phyloP scores from a whole-genome alignment of 2,797 vertebrate genomes.

The Miichthys miiuy region DNA sequence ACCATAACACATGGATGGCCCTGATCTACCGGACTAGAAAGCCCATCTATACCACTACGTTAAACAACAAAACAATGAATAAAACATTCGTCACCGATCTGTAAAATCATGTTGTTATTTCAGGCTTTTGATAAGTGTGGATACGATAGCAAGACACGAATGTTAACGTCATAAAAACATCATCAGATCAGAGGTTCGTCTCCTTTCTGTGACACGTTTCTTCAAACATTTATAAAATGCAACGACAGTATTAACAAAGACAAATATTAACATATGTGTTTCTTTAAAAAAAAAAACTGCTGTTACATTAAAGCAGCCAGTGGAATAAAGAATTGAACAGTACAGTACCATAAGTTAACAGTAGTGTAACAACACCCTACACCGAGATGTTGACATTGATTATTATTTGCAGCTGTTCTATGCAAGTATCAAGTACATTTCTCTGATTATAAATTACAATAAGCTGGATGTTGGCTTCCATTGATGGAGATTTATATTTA shows the following conservation, averaged over 20 bases:
- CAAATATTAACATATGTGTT: conserved; percentile 26
- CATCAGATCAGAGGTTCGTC: not conserved
- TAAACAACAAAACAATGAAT: conserved; percentile 22
- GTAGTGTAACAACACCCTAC: conserved; percentile 30
- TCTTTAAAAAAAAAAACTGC: conserved; percentile 29
- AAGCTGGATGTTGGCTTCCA: conserved; percentile 46
- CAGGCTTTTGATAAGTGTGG: conserved; percentile 31
- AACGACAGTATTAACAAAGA: conserved; percentile 19
- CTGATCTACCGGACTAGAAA: conserved; percentile 46
- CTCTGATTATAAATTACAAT: conserved; percentile 51
- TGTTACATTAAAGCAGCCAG: conserved; percentile 50
- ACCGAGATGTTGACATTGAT: conserved; percentile 21
- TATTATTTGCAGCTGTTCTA: conserved; percentile 54
- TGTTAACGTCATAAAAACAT: conserved; percentile 21
- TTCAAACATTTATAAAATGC: conserved; percentile 43
- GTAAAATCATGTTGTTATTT: conserved; percentile 30
- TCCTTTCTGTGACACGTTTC: conserved; percentile 20
- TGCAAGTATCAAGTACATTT: conserved; percentile 38
- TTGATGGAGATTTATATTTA: not conserved
- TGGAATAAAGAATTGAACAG: conserved; percentile 58
- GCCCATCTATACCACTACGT: conserved; percentile 18
- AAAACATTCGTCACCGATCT: conserved; percentile 27
- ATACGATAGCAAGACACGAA: conserved; percentile 28
- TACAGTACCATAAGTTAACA: conserved; percentile 58
- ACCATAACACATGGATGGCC: conserved; percentile 11